phyloP scores from a whole-genome alignment of 1,140 invertebrate genomes.

The Hirudo medicinalis region DNA sequence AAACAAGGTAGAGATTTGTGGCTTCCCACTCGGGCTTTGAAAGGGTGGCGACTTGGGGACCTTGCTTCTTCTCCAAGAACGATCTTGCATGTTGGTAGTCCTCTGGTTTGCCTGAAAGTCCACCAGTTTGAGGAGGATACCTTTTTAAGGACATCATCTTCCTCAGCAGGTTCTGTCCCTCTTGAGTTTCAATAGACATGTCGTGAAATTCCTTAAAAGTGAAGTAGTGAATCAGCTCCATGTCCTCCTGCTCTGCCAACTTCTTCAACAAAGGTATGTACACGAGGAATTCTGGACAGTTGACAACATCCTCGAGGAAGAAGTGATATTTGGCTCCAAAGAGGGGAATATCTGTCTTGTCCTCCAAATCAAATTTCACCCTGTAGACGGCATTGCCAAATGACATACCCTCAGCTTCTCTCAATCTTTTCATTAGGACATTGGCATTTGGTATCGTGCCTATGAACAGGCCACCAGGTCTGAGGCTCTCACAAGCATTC shows the following conservation, averaged over 20 bases:
- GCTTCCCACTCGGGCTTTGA: slow-evolving; percentile 86
- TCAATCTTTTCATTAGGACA: slow-evolving; percentile 59
- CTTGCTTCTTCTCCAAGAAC: no score
- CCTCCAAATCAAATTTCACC: slow-evolving; percentile 57
- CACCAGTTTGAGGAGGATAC: background rate
- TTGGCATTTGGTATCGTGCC: slow-evolving; percentile 86
- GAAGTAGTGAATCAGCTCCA: slow-evolving; percentile 59
- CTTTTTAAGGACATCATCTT: slow-evolving; percentile 62
- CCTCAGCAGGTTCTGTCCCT: slow-evolving; percentile 52
- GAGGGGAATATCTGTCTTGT: slow-evolving; percentile 58
- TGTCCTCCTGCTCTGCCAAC: slow-evolving; percentile 65
- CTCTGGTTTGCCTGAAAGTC: background rate
- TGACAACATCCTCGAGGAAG: slow-evolving; percentile 81
- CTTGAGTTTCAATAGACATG: slow-evolving; percentile 46
- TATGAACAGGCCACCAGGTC: slow-evolving; percentile 82
- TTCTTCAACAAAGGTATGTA: slow-evolving; percentile 73
- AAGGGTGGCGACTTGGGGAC: slow-evolving; percentile 50
- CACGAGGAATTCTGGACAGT: slow-evolving; percentile 96
- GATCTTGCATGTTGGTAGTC: no score
- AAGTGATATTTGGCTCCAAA: slow-evolving; percentile 97
- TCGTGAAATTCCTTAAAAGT: slow-evolving; percentile 70
- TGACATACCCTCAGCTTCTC: slow-evolving; percentile 47
- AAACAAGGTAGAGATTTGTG: slow-evolving; percentile 39
- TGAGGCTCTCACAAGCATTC: slow-evolving; percentile 77
- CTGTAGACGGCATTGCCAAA: slow-evolving; percentile 79